Evolutionary conservation across 1,140 invertebrate genomes (phyloP).

Genomic region (Colletes latitarsis): DNA sequence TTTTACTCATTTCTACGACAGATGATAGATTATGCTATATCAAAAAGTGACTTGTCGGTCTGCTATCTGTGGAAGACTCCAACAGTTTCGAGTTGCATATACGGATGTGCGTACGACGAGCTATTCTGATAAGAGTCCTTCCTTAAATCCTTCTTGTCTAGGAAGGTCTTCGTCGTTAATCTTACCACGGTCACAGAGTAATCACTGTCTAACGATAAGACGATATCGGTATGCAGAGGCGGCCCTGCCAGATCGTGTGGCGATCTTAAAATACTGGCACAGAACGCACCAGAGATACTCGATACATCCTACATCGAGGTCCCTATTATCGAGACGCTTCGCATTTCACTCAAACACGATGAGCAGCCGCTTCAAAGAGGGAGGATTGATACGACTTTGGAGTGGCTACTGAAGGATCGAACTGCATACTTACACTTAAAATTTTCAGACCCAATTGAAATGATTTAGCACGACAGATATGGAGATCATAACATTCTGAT

Average conservation of each 20-base stretch:
- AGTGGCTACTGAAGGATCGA: neutral
- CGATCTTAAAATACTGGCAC: conserved; percentile 56
- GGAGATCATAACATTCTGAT: neutral
- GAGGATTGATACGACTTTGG: neutral
- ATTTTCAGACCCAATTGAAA: neutral
- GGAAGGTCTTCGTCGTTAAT: conserved; percentile 59
- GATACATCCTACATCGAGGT: conserved; percentile 47
- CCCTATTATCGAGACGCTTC: conserved; percentile 41
- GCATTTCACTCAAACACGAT: conserved; percentile 24
- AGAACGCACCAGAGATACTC: conserved; percentile 35
- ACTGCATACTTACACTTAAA: neutral
- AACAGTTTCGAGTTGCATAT: neutral
- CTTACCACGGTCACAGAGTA: conserved; percentile 65
- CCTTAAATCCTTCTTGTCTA: conserved; percentile 45
- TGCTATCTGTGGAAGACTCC: neutral
- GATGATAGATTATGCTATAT: neutral
- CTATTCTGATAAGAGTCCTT: conserved; percentile 6
- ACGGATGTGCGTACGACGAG: neutral
- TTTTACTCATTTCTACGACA: neutral
- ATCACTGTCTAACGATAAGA: conserved; percentile 65
- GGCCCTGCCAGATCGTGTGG: conserved; percentile 46
- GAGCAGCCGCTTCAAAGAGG: neutral
- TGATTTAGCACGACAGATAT: neutral
- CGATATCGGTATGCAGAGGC: conserved; percentile 63
- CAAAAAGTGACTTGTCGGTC: neutral